phyloP scores from a whole-genome alignment of 1,140 invertebrate species.

The Heliothis subflexa region DNA sequence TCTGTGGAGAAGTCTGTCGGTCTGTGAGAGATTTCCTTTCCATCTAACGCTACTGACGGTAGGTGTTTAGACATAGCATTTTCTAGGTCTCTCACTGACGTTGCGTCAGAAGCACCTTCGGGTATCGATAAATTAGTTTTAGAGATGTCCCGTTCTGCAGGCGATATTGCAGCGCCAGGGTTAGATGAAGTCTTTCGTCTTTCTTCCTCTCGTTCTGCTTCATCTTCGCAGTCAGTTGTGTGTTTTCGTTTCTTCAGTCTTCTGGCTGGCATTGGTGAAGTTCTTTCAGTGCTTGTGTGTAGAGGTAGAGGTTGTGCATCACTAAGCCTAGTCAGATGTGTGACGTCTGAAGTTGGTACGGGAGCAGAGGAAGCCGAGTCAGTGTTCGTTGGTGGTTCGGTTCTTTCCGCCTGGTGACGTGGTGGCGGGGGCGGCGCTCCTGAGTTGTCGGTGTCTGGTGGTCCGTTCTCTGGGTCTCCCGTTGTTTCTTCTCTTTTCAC shows the following conservation, averaged over 20 bases:
- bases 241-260: conserved; percentile 83
- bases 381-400: conserved; percentile 72
- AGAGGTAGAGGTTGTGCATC: conserved; percentile 81
- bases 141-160: conserved; percentile 74
- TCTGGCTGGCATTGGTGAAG: conserved; percentile 82
- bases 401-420: conserved; percentile 74
- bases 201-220: conserved; percentile 79
- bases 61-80: conserved; percentile 98
- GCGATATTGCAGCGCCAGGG: conserved; percentile 73
- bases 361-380: conserved; percentile 74
- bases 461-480: conserved; percentile 94
- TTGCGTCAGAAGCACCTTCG: conserved; percentile 80
- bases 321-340: conserved; percentile 78
- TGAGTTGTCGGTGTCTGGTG: conserved; percentile 92
- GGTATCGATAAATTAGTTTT: conserved; percentile 80
- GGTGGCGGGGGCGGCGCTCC: conserved; percentile 79
- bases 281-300: conserved; percentile 78
- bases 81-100: conserved; percentile 96
- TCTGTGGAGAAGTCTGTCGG: conserved; percentile 95
- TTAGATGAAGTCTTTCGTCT: conserved; percentile 87
- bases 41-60: conserved; percentile 87
- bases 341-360: conserved; percentile 77
- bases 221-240: conserved; percentile 79
- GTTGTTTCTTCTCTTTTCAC: conserved; percentile 93
- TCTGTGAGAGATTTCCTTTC: conserved; percentile 88